Percentiles rank a stretch among this genome's conserved stretches.
These are phyloP conservation scores for Stegodyphus dumicola DNA, from an alignment of 1,140 invertebrate species.

Conservation along the genomic window DNA sequence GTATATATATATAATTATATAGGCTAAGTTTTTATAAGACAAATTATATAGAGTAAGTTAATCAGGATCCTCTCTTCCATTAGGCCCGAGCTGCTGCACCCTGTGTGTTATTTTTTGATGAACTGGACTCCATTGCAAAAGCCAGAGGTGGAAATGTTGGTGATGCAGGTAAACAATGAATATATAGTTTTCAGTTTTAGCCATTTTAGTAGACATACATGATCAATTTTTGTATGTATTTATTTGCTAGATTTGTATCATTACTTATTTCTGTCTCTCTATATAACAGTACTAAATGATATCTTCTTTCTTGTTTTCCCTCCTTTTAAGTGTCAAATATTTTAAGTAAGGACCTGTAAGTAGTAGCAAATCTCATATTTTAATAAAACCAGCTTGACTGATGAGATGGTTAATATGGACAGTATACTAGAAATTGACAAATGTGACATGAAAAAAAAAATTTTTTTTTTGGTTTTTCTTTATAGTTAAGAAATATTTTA, in stretches of 20 bases:
- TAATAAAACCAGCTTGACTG: too few species aligned
- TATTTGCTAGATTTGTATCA: neutral
- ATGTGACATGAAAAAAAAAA: too few species aligned
- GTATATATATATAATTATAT: too few species aligned
- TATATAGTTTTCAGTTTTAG: neutral
- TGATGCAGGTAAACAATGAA: conserved; percentile 78
- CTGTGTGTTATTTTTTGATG: conserved; percentile 99
- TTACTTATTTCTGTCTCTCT: neutral
- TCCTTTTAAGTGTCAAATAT: too few species aligned
- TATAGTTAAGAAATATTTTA: too few species aligned
- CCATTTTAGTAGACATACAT: neutral
- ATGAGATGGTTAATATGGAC: too few species aligned
- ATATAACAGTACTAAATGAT: neutral
- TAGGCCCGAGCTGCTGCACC: conserved; percentile 98
- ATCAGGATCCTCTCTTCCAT: conserved; percentile 59
- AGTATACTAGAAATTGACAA: too few species aligned
- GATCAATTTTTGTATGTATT: neutral
- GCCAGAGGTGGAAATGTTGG: conserved; percentile 96
- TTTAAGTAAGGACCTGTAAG: too few species aligned
- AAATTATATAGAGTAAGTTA: too few species aligned
- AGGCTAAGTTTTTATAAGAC: too few species aligned
- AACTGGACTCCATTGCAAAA: conserved; percentile 99
- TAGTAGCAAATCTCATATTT: too few species aligned
- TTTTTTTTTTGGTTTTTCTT: too few species aligned
- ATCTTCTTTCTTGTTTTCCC: neutral